phyloP scores from a whole-genome alignment of 1,140 invertebrate species.

The Diabrotica undecimpunctata region DNA sequence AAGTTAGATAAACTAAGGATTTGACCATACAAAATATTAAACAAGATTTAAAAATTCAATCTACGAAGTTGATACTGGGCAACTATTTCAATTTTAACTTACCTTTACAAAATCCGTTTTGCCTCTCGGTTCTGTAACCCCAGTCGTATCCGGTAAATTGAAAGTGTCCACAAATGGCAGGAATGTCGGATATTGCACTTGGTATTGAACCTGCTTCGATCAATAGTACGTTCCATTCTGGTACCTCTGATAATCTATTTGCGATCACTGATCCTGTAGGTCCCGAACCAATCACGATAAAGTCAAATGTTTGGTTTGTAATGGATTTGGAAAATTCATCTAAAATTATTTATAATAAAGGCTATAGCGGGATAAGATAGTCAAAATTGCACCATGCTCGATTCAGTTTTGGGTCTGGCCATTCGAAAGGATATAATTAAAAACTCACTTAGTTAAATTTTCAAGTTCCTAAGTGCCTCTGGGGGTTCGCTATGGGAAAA shows the following conservation, averaged over 20 bases:
- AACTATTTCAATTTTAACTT: too few species aligned
- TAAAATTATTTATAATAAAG: neutral
- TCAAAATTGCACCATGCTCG: too few species aligned
- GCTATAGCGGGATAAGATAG: too few species aligned
- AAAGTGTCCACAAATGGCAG: slow-evolving; percentile 63
- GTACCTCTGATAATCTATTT: slow-evolving; percentile 67
- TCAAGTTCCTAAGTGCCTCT: too few species aligned
- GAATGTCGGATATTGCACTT: slow-evolving; percentile 72
- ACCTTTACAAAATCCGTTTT: slow-evolving; percentile 52
- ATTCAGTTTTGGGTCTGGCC: too few species aligned
- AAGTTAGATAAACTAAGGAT: too few species aligned
- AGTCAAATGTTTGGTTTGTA: slow-evolving; percentile 41
- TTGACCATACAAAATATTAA: too few species aligned
- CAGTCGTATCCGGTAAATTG: slow-evolving; percentile 74
- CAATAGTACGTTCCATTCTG: slow-evolving; percentile 66
- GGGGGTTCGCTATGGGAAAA: too few species aligned
- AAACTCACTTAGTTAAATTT: too few species aligned
- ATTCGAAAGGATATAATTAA: too few species aligned
- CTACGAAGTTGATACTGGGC: too few species aligned
- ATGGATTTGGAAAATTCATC: neutral
- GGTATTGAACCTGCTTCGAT: slow-evolving; percentile 65
- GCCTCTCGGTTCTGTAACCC: slow-evolving; percentile 67
- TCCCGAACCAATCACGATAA: slow-evolving; percentile 45
- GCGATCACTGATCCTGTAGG: slow-evolving; percentile 58
- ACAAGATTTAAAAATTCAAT: too few species aligned